phyloP scores from a whole-genome alignment of 2,113 vertebrate genomes.

The human region DNA sequence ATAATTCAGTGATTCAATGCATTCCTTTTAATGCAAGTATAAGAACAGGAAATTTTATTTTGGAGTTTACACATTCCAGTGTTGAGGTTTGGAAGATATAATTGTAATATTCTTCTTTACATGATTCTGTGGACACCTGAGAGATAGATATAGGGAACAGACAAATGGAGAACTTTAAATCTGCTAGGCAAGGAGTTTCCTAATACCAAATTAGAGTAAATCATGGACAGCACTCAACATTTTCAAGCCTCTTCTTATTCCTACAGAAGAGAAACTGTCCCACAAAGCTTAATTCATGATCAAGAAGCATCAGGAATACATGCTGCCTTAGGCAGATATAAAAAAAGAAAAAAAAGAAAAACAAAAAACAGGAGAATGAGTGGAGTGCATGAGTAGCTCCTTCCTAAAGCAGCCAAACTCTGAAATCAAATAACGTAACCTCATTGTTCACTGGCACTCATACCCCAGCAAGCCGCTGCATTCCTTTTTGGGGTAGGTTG shows the following conservation, averaged over 20 bases:
- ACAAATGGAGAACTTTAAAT: not conserved
- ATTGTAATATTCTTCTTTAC: not conserved
- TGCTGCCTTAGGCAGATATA: not conserved
- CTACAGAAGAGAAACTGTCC: not conserved
- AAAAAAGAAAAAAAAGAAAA: not conserved
- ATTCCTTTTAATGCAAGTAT: not conserved
- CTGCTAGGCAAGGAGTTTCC: not conserved
- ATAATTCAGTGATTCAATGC: not conserved
- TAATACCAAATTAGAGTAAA: not conserved
- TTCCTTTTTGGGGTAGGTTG: not conserved
- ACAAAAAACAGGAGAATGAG: not conserved
- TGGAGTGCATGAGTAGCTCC: not conserved
- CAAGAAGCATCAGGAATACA: not conserved
- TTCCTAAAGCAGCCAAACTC: not conserved
- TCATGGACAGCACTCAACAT: not conserved
- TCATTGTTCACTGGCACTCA: not conserved
- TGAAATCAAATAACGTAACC: not conserved
- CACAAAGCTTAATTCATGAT: not conserved
- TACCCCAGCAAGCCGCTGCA: not conserved
- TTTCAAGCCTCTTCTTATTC: not conserved
- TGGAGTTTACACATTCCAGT: not conserved
- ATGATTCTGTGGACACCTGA: not conserved
- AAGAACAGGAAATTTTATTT: not conserved
- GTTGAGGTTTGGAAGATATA: not conserved
- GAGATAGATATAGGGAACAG: not conserved